Percentiles rank a stretch among this genome's conserved stretches.
Conservation (phyloP, 2,797 vertebrate genomes). For the Lacerta bilineata region DNA sequence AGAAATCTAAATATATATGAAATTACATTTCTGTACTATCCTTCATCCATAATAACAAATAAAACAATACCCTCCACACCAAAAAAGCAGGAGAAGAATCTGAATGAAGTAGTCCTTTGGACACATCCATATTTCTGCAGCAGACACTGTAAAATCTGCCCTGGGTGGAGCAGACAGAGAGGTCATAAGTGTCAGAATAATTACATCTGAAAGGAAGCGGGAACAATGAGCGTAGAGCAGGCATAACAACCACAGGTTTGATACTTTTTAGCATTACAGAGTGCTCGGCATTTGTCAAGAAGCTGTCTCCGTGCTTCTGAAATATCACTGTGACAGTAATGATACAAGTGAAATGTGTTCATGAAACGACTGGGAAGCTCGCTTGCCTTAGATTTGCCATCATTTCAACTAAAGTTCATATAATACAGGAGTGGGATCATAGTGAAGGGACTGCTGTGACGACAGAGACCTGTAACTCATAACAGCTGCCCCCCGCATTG, state of each 20-base stretch:
- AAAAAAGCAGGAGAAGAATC: conserved; percentile 42
- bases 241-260: conserved; percentile 58
- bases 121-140: conserved; percentile 63
- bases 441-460: no score
- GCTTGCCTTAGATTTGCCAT: neutral
- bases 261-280: conserved; percentile 64
- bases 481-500: no score
- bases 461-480: no score
- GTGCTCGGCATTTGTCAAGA: conserved; percentile 58
- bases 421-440: neutral
- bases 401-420: neutral
- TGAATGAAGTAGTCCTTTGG: conserved; percentile 44
- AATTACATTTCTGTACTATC: no score
- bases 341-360: conserved; percentile 41
- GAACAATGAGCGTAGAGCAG: conserved; percentile 64
- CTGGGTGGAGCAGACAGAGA: conserved; percentile 69
- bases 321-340: conserved; percentile 44
- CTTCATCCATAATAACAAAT: no score
- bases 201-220: conserved; percentile 74
- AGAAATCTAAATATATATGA: conserved; percentile 42
- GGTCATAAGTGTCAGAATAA: conserved; percentile 75
- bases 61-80: no score
- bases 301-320: conserved; percentile 50
- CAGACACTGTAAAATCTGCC: conserved; percentile 59
- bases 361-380: conserved; percentile 49